Conservation (phyloP, 1,140 invertebrate genomes). For the Drosophila dunni region DNA sequence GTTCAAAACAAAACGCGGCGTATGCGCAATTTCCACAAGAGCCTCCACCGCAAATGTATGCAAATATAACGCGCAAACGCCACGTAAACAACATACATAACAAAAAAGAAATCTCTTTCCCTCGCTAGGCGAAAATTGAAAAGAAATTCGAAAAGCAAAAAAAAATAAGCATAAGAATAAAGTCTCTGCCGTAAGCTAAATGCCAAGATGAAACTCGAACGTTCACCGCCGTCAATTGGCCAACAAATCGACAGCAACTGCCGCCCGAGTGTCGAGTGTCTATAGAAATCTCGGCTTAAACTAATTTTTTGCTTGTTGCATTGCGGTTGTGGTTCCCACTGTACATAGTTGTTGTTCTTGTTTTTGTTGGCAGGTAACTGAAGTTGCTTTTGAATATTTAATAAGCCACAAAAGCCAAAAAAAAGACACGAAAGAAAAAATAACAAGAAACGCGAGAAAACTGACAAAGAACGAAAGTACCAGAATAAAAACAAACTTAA, state of each 20-base stretch:
- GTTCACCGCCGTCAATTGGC: constrained; percentile 57
- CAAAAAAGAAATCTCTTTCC: constrained; percentile 14
- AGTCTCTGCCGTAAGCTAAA: constrained; percentile 32
- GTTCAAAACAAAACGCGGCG: constrained; percentile 78
- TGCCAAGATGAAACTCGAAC: constrained; percentile 45
- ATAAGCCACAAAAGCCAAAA: constrained; percentile 54
- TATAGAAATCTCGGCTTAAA: constrained; percentile 75
- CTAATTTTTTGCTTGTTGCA: constrained; percentile 75
- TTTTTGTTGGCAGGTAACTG: constrained; percentile 40
- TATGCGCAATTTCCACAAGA: constrained; percentile 77
- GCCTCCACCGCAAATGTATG: constrained; percentile 63
- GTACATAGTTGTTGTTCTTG: constrained; percentile 9
- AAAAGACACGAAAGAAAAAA: constrained; percentile 4
- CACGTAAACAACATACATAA: constrained; percentile 73
- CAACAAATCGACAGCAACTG: constrained; percentile 68
- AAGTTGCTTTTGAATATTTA: constrained; percentile 75
- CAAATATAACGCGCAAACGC: constrained; percentile 78
- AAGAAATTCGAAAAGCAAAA: constrained; percentile 60
- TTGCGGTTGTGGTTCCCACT: constrained; percentile 22
- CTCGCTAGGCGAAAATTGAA: constrained; percentile 73
- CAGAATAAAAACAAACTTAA: constrained; percentile 5
- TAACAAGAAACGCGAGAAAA: constrained; percentile 19
- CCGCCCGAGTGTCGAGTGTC: constrained; percentile 23
- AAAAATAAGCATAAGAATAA: constrained; percentile 15
- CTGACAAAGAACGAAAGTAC: not conserved